Conservation (phyloP, 2,797 vertebrate genomes). For the Anguilla pacifica region DNA sequence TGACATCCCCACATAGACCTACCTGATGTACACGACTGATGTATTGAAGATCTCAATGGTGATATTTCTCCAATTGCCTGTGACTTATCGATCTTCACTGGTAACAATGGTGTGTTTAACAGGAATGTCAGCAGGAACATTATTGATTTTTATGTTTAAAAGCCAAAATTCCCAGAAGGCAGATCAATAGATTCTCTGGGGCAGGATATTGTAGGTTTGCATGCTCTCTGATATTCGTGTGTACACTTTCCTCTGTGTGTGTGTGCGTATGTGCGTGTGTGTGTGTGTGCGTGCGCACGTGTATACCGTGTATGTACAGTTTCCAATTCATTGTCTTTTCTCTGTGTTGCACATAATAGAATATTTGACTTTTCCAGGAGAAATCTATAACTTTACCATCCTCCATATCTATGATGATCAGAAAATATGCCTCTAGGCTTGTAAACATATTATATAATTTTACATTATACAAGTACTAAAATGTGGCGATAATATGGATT, state of each 20-base stretch:
- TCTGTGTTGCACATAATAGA: not conserved
- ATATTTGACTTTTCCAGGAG: not conserved
- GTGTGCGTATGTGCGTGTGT: not conserved
- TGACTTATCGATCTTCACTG: not conserved
- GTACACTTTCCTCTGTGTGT: not conserved
- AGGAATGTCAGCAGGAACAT: not conserved
- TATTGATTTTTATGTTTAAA: slow-evolving; percentile 10
- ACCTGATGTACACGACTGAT: not conserved
- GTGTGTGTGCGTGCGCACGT: not conserved
- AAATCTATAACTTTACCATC: not conserved
- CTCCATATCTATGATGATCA: not conserved
- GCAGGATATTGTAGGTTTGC: not conserved
- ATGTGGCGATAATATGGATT: not conserved
- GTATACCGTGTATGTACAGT: not conserved
- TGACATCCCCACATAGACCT: not conserved
- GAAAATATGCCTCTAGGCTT: not conserved
- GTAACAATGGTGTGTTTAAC: slow-evolving; percentile 8
- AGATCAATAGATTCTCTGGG: slow-evolving; percentile 9
- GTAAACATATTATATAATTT: not conserved
- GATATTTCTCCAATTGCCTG: not conserved
- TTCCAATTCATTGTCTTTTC: not conserved
- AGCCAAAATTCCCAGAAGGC: slow-evolving; percentile 16
- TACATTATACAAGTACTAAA: not conserved
- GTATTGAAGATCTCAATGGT: not conserved
- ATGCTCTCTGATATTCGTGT: not conserved